These are phyloP conservation scores for Drosophila borealis DNA, from an alignment of 2,888 invertebrate species.

Conservation along the genomic window DNA sequence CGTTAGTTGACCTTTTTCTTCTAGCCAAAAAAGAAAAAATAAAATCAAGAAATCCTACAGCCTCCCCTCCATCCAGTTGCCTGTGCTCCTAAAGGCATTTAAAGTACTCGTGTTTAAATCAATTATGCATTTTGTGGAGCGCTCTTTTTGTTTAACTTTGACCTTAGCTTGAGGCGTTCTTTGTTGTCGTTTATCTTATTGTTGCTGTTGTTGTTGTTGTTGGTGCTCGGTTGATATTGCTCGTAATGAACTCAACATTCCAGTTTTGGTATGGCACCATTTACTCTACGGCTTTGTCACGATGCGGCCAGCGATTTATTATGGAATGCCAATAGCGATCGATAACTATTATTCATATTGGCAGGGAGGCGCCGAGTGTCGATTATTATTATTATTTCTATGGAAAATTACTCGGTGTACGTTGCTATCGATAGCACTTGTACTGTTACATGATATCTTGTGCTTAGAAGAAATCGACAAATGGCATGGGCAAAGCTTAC, in stretches of 20 bases:
- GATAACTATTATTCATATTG: constrained; percentile 64
- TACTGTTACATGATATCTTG: neutral
- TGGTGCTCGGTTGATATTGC: constrained; percentile 41
- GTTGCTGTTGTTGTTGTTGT: constrained; percentile 29
- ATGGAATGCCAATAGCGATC: constrained; percentile 65
- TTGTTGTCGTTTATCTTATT: constrained; percentile 60
- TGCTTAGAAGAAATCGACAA: neutral
- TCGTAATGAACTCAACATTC: constrained; percentile 67
- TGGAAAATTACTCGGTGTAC: constrained; percentile 10
- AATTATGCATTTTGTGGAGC: constrained; percentile 78
- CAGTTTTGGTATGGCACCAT: constrained; percentile 78
- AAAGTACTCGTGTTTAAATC: constrained; percentile 76
- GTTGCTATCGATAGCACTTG: constrained; percentile 6
- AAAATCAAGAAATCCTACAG: constrained; percentile 13
- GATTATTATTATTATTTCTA: constrained; percentile 44
- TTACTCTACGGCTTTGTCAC: constrained; percentile 67
- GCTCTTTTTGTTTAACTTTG: constrained; percentile 73
- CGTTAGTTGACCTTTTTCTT: constrained; percentile 75
- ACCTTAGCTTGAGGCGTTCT: constrained; percentile 73
- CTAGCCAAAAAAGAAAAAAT: constrained; percentile 36
- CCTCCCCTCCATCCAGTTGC: constrained; percentile 10
- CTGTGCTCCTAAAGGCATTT: constrained; percentile 25
- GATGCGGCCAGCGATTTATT: constrained; percentile 64
- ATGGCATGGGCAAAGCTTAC: too few species aligned
- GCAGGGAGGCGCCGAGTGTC: constrained; percentile 57